Evolutionary conservation across 2,113 vertebrate genomes (phyloP).

Genomic region (Calidris pugnax): DNA sequence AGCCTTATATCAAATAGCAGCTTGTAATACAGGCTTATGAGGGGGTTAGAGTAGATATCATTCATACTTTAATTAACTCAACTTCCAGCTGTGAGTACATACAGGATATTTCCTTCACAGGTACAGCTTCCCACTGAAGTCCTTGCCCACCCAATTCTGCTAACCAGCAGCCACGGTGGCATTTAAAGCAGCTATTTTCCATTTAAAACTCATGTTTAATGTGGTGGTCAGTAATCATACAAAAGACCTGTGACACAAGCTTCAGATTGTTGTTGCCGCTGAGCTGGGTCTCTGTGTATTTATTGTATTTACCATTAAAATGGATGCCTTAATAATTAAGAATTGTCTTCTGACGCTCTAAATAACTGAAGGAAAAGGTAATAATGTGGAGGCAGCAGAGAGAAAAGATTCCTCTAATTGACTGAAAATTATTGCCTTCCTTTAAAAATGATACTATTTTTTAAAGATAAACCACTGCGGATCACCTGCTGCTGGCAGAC

Average conservation of each 20-base stretch:
- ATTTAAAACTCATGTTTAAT: neutral
- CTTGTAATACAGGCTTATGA: constrained; percentile 16
- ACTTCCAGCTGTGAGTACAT: constrained; percentile 11
- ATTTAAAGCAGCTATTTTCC: neutral
- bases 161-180: neutral
- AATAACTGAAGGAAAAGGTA: neutral
- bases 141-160: neutral
- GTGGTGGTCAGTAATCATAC: neutral
- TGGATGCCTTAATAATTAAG: neutral
- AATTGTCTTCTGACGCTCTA: neutral
- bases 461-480: neutral
- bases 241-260: neutral
- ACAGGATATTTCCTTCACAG: neutral
- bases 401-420: neutral
- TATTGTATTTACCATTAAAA: neutral
- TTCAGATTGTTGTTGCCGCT: neutral
- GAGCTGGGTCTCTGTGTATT: neutral
- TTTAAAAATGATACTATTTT: neutral
- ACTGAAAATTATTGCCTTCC: neutral
- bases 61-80: constrained; percentile 33
- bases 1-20: constrained; percentile 3
- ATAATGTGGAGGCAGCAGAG: neutral
- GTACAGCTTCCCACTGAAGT: neutral
- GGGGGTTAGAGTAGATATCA: neutral
- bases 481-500: neutral